These are phyloP conservation scores for Hypselothyrea guttata DNA, from an alignment of 2,888 invertebrate genomes.

Conservation along the genomic window DNA sequence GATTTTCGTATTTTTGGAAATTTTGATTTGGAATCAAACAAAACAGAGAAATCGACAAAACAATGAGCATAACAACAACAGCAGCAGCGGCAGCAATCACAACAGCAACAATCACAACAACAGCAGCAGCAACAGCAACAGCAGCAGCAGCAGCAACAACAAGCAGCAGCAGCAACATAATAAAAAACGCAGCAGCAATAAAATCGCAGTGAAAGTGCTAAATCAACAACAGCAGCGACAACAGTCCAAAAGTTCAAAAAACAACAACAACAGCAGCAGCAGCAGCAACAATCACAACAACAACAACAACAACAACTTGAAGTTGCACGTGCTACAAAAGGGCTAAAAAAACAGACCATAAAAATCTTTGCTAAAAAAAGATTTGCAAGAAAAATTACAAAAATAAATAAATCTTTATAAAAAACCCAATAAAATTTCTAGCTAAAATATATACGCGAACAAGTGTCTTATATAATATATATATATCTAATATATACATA, in stretches of 20 bases:
- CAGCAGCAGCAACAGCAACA: conserved; percentile 30
- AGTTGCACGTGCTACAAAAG: conserved; percentile 69
- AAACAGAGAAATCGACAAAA: conserved; percentile 80
- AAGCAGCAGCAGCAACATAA: conserved; percentile 50
- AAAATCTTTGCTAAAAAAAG: no score
- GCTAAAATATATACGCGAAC: conserved; percentile 67
- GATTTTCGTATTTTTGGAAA: conserved; percentile 82
- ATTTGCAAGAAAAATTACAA: conserved; percentile 27
- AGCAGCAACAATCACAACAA: conserved; percentile 41
- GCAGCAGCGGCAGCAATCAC: conserved; percentile 29
- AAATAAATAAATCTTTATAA: conserved; percentile 9
- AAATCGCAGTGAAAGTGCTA: conserved; percentile 66
- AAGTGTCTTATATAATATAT: conserved; percentile 77
- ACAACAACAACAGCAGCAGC: conserved; percentile 37
- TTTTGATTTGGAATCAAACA: conserved; percentile 81
- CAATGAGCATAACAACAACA: conserved; percentile 71
- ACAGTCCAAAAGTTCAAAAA: conserved; percentile 38
- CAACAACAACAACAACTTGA: conserved; percentile 41
- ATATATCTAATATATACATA: conserved; percentile 49
- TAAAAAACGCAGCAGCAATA: conserved; percentile 49
- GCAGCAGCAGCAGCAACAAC: conserved; percentile 27
- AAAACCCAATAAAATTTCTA: conserved; percentile 38
- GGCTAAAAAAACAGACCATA: conserved; percentile 54
- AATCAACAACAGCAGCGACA: conserved; percentile 46
- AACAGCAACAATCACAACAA: conserved; percentile 27